Evolutionary conservation across 2,888 invertebrate genomes (phyloP).

Genomic region (Philopedon plagiatum): DNA sequence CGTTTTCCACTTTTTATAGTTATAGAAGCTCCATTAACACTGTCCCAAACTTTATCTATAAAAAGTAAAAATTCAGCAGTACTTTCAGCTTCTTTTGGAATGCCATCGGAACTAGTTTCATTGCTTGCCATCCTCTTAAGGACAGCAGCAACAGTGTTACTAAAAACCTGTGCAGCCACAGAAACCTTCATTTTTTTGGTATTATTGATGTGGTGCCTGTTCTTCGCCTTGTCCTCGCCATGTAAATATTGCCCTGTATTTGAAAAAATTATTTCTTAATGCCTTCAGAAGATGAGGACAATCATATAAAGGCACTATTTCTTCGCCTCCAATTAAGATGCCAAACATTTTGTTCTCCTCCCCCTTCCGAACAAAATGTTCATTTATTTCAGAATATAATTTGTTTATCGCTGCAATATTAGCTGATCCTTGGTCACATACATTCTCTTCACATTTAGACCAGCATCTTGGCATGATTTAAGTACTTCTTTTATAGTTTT

Average conservation of each 20-base stretch:
- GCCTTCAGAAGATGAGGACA: constrained; percentile 27
- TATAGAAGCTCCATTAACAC: constrained; percentile 26
- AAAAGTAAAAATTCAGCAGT: too few species aligned
- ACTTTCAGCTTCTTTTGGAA: too few species aligned
- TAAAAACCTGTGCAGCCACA: constrained; percentile 40
- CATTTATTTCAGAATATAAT: neutral
- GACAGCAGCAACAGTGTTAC: constrained; percentile 30
- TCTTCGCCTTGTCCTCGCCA: neutral
- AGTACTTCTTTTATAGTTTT: neutral
- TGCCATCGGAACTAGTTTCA: too few species aligned
- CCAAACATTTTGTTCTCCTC: constrained; percentile 19
- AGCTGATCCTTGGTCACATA: neutral
- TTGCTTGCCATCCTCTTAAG: too few species aligned
- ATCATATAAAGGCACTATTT: constrained; percentile 31
- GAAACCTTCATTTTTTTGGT: constrained; percentile 46
- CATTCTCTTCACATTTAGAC: neutral
- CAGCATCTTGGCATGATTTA: too few species aligned
- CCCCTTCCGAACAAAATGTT: neutral
- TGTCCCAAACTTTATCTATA: constrained; percentile 40
- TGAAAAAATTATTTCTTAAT: constrained; percentile 26
- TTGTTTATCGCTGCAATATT: constrained; percentile 13
- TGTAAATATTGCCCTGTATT: neutral
- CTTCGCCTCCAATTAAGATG: constrained; percentile 8
- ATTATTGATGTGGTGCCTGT: constrained; percentile 22
- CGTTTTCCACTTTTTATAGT: neutral